A percentile compares a stretch with the other conserved stretches of the same genome.
phyloP scores from a whole-genome alignment of 2,797 vertebrate genomes.

The Spinibarbus caldwelli region DNA sequence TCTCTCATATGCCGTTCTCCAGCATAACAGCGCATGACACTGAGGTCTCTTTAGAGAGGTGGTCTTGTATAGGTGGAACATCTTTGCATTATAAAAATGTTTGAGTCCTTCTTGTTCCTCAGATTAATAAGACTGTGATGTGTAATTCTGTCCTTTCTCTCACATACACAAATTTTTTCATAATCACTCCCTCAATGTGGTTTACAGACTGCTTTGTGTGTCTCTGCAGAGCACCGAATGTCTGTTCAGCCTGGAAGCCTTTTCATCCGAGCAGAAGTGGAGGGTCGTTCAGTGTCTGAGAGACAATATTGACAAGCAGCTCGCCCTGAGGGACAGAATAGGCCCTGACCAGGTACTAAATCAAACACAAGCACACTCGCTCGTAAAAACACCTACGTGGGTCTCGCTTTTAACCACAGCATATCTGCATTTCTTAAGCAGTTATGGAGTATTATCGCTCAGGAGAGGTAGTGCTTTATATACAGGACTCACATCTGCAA shows the following conservation, averaged over 20 bases:
- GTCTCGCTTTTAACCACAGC: constrained; percentile 2
- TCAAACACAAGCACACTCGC: neutral
- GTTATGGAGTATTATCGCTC: neutral
- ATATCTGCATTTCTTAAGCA: neutral
- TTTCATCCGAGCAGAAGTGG: constrained; percentile 87
- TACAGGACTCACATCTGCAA: neutral
- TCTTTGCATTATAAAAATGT: constrained; percentile 13
- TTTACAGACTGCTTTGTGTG: neutral
- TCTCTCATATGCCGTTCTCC: constrained; percentile 12
- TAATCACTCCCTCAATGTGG: constrained; percentile 54
- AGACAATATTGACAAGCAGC: constrained; percentile 84
- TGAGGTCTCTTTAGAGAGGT: constrained; percentile 5
- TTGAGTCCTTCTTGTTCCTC: neutral
- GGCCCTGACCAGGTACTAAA: constrained; percentile 61
- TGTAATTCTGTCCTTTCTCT: constrained; percentile 14
- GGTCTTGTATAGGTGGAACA: neutral
- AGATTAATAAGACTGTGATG: constrained; percentile 29
- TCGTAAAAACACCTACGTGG: neutral
- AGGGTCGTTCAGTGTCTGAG: constrained; percentile 84
- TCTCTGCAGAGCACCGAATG: constrained; percentile 81
- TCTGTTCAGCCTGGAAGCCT: constrained; percentile 86
- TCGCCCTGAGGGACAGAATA: constrained; percentile 54
- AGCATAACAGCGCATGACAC: constrained; percentile 6
- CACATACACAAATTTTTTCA: neutral
- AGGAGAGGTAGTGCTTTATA: neutral